Conservation (phyloP, 2,797 vertebrate genomes). For the Aldrovandia affinis region DNA sequence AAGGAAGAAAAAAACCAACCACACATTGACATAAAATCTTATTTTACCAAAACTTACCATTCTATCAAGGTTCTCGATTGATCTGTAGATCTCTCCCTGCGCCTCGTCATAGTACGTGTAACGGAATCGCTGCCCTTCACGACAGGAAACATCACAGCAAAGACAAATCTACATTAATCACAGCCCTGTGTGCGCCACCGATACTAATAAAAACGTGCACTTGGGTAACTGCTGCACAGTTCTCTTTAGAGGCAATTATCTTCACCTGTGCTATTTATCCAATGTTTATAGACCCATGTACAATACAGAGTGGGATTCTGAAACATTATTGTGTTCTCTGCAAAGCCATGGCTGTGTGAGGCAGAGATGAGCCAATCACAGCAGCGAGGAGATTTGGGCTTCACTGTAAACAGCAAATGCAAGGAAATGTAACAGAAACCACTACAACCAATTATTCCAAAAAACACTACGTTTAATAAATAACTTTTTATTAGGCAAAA, state of each 20-base stretch:
- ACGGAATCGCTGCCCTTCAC: slow-evolving; percentile 95
- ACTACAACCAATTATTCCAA: too few relatives aligned
- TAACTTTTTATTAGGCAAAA: too few relatives aligned
- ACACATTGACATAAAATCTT: too few relatives aligned
- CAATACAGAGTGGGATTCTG: background rate
- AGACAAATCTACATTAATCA: background rate
- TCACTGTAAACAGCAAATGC: background rate
- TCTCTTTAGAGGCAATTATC: background rate
- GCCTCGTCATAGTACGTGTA: slow-evolving; percentile 99
- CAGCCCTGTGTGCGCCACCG: background rate
- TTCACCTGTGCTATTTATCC: background rate
- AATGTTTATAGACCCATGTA: background rate
- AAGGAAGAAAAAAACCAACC: background rate
- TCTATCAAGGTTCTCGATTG: slow-evolving; percentile 99
- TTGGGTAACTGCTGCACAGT: background rate
- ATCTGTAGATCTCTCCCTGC: slow-evolving; percentile 99
- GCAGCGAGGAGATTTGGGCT: background rate
- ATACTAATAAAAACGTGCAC: background rate
- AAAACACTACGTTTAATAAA: too few relatives aligned
- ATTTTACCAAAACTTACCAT: slow-evolving; percentile 81
- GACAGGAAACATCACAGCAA: background rate
- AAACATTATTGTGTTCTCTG: background rate
- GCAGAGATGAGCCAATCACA: background rate
- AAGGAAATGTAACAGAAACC: background rate
- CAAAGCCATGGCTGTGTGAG: background rate